A percentile compares a stretch with the other conserved stretches of the same genome.
phyloP scores from a whole-genome alignment of 2,797 vertebrate genomes.

The Glossophaga mutica region DNA sequence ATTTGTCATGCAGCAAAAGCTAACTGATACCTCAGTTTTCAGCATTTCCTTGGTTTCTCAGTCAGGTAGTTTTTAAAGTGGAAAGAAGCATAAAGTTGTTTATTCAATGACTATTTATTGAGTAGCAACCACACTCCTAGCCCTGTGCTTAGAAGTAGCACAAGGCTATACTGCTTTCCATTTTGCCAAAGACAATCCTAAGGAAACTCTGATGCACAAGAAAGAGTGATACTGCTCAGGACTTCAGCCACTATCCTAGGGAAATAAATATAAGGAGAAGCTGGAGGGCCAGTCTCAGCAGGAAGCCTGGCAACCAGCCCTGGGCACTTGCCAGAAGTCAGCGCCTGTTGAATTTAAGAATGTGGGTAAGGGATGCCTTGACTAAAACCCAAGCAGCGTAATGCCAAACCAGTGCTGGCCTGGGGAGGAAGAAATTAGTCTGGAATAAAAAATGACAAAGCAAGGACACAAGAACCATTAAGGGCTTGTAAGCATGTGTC shows the following conservation, averaged over 20 bases:
- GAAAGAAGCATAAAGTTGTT: neutral
- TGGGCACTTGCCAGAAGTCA: neutral
- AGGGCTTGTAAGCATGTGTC: neutral
- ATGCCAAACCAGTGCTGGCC: constrained; percentile 30
- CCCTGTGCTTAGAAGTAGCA: neutral
- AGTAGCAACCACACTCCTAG: neutral
- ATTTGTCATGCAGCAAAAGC: neutral
- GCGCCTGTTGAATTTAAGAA: neutral
- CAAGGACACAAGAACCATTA: neutral
- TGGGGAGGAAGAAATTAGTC: constrained; percentile 32
- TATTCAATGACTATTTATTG: neutral
- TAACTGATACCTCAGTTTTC: neutral
- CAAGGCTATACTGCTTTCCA: neutral
- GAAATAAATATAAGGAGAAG: constrained; percentile 30
- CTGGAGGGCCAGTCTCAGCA: neutral
- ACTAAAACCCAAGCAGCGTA: neutral
- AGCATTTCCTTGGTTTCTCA: neutral
- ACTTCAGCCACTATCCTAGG: neutral
- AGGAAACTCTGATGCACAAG: neutral
- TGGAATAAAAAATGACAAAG: constrained; percentile 40
- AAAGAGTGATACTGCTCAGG: fast-evolving
- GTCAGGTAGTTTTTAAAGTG: neutral
- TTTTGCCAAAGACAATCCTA: neutral
- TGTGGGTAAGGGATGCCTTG: neutral
- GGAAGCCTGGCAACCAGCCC: constrained; percentile 43